Conservation (phyloP, 2,797 vertebrate genomes). For the Oreochromis grahami region DNA sequence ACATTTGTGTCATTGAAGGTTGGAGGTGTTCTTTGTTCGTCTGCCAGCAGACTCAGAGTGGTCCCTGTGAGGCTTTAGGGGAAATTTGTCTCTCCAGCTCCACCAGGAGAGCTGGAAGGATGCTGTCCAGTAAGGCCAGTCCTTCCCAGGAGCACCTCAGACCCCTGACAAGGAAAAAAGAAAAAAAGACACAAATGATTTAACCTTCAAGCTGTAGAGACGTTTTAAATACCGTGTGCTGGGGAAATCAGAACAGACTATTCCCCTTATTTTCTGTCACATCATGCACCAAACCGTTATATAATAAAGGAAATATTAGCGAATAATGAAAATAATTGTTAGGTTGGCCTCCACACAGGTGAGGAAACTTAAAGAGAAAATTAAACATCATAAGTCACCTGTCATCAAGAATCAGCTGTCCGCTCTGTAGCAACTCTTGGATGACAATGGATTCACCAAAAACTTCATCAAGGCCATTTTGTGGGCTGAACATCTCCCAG, state of each 20-base stretch:
- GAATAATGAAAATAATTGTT: background rate
- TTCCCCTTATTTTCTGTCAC: background rate
- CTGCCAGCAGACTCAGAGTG: background rate
- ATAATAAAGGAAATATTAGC: background rate
- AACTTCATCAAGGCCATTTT: conserved; percentile 63
- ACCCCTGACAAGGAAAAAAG: conserved; percentile 68
- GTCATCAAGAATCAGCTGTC: conserved; percentile 81
- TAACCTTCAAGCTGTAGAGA: background rate
- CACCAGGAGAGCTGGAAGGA: conserved; percentile 82
- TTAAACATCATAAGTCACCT: conserved; percentile 60
- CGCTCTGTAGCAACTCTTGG: conserved; percentile 59
- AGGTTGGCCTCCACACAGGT: background rate
- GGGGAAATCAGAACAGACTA: background rate
- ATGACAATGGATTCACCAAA: conserved; percentile 72
- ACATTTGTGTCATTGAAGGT: background rate
- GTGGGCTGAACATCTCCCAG: conserved; percentile 81
- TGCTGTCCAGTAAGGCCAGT: conserved; percentile 84
- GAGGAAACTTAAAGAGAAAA: background rate
- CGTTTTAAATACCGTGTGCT: background rate
- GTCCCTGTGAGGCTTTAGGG: background rate
- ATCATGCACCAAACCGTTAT: background rate
- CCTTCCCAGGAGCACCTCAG: conserved; percentile 87
- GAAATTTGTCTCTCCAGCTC: conserved; percentile 69
- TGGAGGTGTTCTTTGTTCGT: background rate
- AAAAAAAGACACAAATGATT: background rate